phyloP scores from a whole-genome alignment of 2,113 vertebrate species.

The Hydropotes inermis region DNA sequence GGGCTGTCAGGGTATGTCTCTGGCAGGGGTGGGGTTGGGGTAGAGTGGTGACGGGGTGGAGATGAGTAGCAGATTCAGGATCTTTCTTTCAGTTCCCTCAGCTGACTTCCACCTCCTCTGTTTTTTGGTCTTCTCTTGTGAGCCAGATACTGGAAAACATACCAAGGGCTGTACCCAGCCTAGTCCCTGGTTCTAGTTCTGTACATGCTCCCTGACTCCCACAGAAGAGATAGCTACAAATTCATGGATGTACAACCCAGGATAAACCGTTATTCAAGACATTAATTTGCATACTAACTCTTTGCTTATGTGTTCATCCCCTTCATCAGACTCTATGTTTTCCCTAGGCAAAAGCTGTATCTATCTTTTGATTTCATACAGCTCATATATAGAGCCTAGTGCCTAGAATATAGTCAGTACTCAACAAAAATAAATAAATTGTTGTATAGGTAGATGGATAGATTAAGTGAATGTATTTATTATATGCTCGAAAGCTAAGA shows the following conservation, averaged over 20 bases:
- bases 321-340: not conserved
- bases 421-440: not conserved
- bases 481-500: not conserved
- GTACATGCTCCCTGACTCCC: not conserved
- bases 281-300: not conserved
- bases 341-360: not conserved
- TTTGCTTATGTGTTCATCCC: not conserved
- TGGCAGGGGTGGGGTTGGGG: accelerated
- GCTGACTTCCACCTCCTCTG: not conserved
- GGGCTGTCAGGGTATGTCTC: not conserved
- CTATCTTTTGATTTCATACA: not conserved
- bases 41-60: not conserved
- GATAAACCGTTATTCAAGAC: not conserved
- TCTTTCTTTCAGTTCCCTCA: not conserved
- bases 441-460: not conserved
- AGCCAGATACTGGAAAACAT: not conserved
- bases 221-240: not conserved
- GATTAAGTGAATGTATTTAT: not conserved
- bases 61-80: not conserved
- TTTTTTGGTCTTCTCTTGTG: not conserved
- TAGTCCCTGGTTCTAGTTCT: not conserved
- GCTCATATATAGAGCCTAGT: not conserved
- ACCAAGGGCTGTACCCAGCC: not conserved
- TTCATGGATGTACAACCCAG: not conserved
- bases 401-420: not conserved